A percentile compares a stretch with the other conserved stretches of the same genome.
These are phyloP conservation scores for Archaeoteleia sp. DNA, from an alignment of 2,888 invertebrate genomes.

Conservation along the genomic window DNA sequence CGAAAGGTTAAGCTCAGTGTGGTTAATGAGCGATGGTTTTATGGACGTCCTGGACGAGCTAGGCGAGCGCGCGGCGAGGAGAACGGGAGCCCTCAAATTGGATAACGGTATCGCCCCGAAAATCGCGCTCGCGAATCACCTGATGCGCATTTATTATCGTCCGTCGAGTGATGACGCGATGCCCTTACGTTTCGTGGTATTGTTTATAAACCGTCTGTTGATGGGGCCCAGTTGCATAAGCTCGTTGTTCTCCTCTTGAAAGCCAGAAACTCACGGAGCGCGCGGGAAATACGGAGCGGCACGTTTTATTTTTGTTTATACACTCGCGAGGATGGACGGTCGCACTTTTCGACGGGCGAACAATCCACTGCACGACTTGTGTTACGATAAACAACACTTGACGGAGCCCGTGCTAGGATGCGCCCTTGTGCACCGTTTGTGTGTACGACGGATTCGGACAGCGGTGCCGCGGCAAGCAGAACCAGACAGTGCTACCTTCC, in stretches of 20 bases:
- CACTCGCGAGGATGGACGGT: background rate
- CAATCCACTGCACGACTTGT: background rate
- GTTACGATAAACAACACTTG: background rate
- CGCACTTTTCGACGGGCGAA: too few species aligned
- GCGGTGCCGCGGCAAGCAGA: slow-evolving; percentile 55
- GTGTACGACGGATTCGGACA: slow-evolving; percentile 49
- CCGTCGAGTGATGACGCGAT: slow-evolving; percentile 1
- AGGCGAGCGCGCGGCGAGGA: background rate
- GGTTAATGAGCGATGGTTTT: too few species aligned
- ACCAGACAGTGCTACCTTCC: slow-evolving; percentile 35
- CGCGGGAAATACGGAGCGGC: slow-evolving; percentile 59
- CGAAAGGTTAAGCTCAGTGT: too few species aligned
- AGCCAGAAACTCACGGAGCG: slow-evolving; percentile 52
- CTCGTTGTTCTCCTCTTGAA: slow-evolving; percentile 53
- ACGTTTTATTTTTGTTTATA: slow-evolving; percentile 15
- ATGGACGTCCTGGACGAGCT: background rate
- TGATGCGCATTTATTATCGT: slow-evolving; percentile 19
- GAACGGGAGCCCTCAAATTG: slow-evolving; percentile 4
- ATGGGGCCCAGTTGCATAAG: slow-evolving; percentile 67
- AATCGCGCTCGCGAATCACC: slow-evolving; percentile 9
- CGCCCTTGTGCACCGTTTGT: slow-evolving; percentile 50
- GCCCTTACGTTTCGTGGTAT: slow-evolving; percentile 4
- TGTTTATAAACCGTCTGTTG: slow-evolving; percentile 56
- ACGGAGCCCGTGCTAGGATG: slow-evolving; percentile 11
- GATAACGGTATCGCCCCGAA: slow-evolving; percentile 11